These are phyloP conservation scores for Archilochus colubris DNA, from an alignment of 2,113 vertebrate genomes.

Conservation along the genomic window DNA sequence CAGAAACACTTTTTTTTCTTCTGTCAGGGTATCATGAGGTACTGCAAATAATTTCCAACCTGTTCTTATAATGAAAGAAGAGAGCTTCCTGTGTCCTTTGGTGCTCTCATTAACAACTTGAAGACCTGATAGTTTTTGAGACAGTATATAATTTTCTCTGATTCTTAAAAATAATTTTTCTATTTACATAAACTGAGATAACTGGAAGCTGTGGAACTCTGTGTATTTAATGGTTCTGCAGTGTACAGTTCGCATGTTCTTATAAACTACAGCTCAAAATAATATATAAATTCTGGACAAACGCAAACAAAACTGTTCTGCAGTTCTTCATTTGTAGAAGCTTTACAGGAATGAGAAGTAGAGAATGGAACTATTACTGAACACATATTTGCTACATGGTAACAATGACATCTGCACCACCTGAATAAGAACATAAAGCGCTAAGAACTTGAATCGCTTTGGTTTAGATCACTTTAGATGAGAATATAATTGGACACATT, in stretches of 20 bases:
- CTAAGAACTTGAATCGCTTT: neutral
- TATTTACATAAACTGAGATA: conserved; percentile 39
- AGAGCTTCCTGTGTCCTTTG: conserved; percentile 10
- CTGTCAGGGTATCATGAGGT: neutral
- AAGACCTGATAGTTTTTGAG: conserved; percentile 56
- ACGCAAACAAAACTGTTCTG: neutral
- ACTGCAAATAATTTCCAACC: conserved; percentile 56
- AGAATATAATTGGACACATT: neutral
- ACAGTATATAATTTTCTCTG: conserved; percentile 47
- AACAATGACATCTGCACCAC: neutral
- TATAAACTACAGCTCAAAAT: conserved; percentile 29
- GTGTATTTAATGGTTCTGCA: conserved; percentile 38
- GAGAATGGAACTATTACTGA: neutral
- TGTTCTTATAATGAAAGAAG: conserved; percentile 6
- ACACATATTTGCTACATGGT: neutral
- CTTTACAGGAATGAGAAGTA: neutral
- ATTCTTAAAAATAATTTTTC: conserved; percentile 36
- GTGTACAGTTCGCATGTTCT: conserved; percentile 1
- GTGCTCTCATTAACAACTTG: conserved; percentile 20
- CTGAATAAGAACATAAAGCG: neutral
- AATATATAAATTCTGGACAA: neutral
- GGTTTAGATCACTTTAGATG: neutral
- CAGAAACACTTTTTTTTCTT: conserved; percentile 34
- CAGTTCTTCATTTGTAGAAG: neutral
- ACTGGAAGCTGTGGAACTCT: neutral